These are phyloP conservation scores for Furnarius figulus DNA, from an alignment of 2,113 vertebrate species.

Conservation along the genomic window DNA sequence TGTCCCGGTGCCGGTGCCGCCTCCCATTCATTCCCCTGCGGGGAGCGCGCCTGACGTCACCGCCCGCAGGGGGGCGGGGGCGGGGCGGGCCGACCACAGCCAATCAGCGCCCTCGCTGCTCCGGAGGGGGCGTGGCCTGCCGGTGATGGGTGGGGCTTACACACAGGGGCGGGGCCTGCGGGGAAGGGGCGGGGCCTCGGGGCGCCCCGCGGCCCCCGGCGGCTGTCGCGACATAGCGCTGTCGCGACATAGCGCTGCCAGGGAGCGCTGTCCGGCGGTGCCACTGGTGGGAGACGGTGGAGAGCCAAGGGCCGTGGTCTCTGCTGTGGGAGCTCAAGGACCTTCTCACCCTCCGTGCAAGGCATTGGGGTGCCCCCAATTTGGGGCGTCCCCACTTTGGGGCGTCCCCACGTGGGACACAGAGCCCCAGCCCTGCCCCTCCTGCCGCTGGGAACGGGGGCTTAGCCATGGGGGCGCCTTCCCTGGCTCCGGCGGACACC, in stretches of 20 bases:
- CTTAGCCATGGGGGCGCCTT: accelerated
- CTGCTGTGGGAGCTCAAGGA: neutral
- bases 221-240: neutral
- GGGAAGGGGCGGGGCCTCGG: conserved; percentile 32
- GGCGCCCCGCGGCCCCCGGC: neutral
- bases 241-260: neutral
- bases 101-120: conserved; percentile 48
- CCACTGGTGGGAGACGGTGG: neutral
- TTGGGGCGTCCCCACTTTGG: neutral
- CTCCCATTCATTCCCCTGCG: conserved; percentile 93
- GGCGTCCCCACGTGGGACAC: neutral
- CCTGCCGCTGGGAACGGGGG: accelerated
- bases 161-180: neutral
- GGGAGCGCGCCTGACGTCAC: conserved; percentile 89
- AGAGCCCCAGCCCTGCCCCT: neutral
- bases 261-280: neutral
- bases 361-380: neutral
- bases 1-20: conserved; percentile 29
- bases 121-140: neutral
- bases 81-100: conserved; percentile 49
- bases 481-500: accelerated
- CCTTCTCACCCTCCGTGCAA: neutral
- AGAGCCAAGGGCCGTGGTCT: neutral
- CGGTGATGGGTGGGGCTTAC: accelerated
- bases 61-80: conserved; percentile 75